A percentile compares a stretch with the other conserved stretches of the same genome.
Evolutionary conservation across 2,888 invertebrate genomes (phyloP).

Genomic region (Dugesia japonica): DNA sequence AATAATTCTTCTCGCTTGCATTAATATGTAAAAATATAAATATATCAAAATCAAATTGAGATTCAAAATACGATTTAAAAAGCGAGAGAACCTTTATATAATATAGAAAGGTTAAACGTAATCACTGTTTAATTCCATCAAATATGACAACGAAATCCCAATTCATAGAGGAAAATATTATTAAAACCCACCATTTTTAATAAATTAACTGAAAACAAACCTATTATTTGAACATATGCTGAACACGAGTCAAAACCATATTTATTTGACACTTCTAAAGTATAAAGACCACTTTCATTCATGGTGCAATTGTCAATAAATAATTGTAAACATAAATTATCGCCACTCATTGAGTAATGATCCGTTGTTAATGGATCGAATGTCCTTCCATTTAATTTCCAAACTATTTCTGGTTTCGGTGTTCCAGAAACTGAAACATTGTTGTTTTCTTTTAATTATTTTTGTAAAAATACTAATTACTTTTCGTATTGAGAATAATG

Average conservation of each 20-base stretch:
- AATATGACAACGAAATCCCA: no score
- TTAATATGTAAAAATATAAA: no score
- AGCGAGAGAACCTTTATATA: no score
- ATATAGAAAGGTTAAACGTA: no score
- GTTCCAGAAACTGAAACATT: not conserved
- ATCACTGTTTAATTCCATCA: no score
- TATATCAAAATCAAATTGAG: no score
- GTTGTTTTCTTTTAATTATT: no score
- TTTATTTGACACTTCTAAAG: conserved; percentile 12
- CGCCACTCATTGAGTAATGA: not conserved
- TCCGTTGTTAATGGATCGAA: conserved; percentile 3
- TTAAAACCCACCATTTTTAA: no score
- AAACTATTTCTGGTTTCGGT: not conserved
- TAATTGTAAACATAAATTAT: not conserved
- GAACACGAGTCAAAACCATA: conserved; percentile 17
- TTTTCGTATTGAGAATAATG: not conserved
- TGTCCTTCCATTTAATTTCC: not conserved
- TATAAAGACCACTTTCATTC: conserved; percentile 26
- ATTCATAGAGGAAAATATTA: no score
- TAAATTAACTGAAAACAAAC: not conserved
- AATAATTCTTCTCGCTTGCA: no score
- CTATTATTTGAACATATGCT: not conserved
- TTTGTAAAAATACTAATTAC: no score
- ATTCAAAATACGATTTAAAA: no score
- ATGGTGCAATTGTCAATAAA: not conserved